Evolutionary conservation across 2,113 vertebrate genomes (phyloP).

Genomic region (Mustela lutreola): DNA sequence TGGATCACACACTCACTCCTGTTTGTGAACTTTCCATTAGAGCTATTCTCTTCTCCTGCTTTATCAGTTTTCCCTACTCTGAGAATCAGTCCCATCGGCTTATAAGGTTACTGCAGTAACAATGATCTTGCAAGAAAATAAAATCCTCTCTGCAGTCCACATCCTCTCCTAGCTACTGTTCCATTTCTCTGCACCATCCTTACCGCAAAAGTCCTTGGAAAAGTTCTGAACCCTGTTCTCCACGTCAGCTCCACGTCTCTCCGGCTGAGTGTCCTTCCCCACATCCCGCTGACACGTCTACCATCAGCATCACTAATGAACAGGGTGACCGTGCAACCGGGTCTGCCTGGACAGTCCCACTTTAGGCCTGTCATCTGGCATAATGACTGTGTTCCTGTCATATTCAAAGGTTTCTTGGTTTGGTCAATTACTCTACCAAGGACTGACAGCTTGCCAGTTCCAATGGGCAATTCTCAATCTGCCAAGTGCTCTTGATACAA

Average conservation of each 20-base stretch:
- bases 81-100: background rate
- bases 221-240: background rate
- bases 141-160: background rate
- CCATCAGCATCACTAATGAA: background rate
- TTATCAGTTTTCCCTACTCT: background rate
- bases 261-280: background rate
- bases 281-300: background rate
- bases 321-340: background rate
- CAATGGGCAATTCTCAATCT: background rate
- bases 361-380: background rate
- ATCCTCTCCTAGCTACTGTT: background rate
- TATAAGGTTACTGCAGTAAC: background rate
- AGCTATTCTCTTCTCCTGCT: background rate
- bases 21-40: background rate
- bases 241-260: background rate
- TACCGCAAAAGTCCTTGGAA: background rate
- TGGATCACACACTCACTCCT: background rate
- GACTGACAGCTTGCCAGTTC: background rate
- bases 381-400: background rate
- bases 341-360: background rate
- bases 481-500: background rate
- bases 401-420: background rate
- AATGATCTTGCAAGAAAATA: background rate
- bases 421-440: background rate
- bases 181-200: background rate